Evolutionary conservation across 2,888 invertebrate species (phyloP).

Genomic region (Callimorpha dominula): DNA sequence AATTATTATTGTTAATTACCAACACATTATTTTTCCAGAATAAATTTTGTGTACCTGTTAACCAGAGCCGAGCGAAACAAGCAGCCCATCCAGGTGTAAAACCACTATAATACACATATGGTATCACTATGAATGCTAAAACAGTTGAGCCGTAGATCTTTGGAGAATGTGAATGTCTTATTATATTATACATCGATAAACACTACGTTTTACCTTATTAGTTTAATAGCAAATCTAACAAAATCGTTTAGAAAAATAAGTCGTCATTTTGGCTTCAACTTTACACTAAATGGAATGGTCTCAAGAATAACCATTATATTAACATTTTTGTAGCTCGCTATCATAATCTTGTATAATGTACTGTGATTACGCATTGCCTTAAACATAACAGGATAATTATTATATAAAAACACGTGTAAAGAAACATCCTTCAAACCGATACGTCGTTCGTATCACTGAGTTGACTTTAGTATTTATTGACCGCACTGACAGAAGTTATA

Average conservation of each 20-base stretch:
- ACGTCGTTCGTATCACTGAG: constrained; percentile 52
- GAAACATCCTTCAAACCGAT: constrained; percentile 49
- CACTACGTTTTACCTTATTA: constrained; percentile 79
- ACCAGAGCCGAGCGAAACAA: not conserved
- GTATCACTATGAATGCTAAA: constrained; percentile 70
- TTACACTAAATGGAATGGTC: constrained; percentile 84
- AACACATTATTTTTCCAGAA: not conserved
- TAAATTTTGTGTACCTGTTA: not conserved
- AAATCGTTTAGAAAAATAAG: constrained; percentile 86
- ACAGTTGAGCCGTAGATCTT: constrained; percentile 84
- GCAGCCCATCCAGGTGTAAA: not conserved
- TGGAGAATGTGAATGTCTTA: constrained; percentile 83
- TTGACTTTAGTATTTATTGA: constrained; percentile 34
- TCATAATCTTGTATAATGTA: constrained; percentile 60
- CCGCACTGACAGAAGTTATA: constrained; percentile 11
- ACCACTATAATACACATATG: constrained; percentile 24
- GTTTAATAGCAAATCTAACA: constrained; percentile 84
- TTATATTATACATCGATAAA: constrained; percentile 76
- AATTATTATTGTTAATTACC: too few species aligned
- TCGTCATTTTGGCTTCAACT: constrained; percentile 85
- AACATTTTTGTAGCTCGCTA: constrained; percentile 65
- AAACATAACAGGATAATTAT: constrained; percentile 48
- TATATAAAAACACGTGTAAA: constrained; percentile 53
- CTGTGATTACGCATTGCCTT: constrained; percentile 57
- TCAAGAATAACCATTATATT: constrained; percentile 78